phyloP scores from a whole-genome alignment of 2,113 vertebrate species.

The Glaucidium brasilianum region DNA sequence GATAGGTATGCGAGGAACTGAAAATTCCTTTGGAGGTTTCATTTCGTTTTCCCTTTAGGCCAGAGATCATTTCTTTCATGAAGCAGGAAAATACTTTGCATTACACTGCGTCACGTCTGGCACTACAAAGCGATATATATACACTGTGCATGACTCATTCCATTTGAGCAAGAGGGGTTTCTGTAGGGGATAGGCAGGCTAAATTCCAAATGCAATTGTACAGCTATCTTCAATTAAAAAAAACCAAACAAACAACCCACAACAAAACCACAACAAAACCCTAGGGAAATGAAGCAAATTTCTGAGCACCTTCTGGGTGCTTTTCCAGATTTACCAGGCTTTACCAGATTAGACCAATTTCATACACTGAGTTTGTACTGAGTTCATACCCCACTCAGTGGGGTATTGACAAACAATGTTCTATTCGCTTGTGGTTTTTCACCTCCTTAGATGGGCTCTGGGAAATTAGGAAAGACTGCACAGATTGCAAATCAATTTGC shows the following conservation, averaged over 20 bases:
- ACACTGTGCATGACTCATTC: background rate
- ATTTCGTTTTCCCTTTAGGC: constrained; percentile 52
- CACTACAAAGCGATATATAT: background rate
- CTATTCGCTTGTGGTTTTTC: background rate
- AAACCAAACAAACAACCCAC: too few species aligned
- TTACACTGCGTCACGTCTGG: background rate
- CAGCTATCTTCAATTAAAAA: background rate
- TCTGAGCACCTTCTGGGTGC: background rate
- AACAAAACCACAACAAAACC: too few species aligned
- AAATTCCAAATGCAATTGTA: background rate
- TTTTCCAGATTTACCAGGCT: background rate
- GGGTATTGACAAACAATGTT: background rate
- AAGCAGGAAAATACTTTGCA: background rate
- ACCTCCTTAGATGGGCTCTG: background rate
- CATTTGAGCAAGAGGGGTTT: background rate
- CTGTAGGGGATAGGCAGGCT: background rate
- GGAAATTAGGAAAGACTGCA: background rate
- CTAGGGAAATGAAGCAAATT: background rate
- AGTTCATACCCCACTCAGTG: background rate
- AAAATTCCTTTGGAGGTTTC: constrained; percentile 13
- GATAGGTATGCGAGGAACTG: background rate
- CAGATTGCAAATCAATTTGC: background rate
- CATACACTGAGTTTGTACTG: background rate
- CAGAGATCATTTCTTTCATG: constrained; percentile 40
- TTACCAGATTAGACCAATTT: background rate